These are phyloP conservation scores for Bolborhynchus lineola DNA, from an alignment of 2,113 vertebrate genomes.

Conservation along the genomic window DNA sequence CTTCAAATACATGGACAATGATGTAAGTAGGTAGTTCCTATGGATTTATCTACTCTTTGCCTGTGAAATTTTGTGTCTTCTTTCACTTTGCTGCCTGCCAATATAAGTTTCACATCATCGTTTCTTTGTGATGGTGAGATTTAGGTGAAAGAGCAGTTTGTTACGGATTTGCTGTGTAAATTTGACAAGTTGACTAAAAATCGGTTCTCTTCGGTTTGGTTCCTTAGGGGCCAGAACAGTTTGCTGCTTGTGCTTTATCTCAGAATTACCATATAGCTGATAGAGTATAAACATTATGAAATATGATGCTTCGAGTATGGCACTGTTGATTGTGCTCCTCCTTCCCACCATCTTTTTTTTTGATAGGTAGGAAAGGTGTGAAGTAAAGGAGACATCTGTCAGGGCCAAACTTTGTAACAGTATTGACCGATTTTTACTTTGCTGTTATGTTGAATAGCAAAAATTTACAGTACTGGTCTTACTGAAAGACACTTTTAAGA, in stretches of 20 bases:
- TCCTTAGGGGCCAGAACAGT: not conserved
- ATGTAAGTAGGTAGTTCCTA: constrained; percentile 80
- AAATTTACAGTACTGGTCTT: not conserved
- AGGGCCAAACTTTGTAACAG: not conserved
- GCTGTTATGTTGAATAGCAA: not conserved
- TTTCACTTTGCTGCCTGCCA: not conserved
- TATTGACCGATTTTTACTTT: not conserved
- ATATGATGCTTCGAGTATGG: not conserved
- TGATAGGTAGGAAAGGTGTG: not conserved
- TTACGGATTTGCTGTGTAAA: not conserved
- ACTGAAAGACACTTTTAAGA: not conserved
- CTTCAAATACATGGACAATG: constrained; percentile 99
- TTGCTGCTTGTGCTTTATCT: not conserved
- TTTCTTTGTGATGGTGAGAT: not conserved
- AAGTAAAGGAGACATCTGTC: not conserved
- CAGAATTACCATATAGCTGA: not conserved
- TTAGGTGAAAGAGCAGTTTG: not conserved
- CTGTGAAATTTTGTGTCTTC: not conserved
- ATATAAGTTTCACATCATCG: not conserved
- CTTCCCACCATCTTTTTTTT: not conserved
- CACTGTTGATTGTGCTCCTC: not conserved
- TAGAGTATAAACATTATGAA: not conserved
- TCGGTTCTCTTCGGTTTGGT: not conserved
- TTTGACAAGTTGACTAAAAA: not conserved
- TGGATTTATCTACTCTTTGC: not conserved